Evolutionary conservation across 2,113 vertebrate genomes (phyloP), one percentile per base, ranked within the genome.

Genomic region (Symphodus melops): DNA sequence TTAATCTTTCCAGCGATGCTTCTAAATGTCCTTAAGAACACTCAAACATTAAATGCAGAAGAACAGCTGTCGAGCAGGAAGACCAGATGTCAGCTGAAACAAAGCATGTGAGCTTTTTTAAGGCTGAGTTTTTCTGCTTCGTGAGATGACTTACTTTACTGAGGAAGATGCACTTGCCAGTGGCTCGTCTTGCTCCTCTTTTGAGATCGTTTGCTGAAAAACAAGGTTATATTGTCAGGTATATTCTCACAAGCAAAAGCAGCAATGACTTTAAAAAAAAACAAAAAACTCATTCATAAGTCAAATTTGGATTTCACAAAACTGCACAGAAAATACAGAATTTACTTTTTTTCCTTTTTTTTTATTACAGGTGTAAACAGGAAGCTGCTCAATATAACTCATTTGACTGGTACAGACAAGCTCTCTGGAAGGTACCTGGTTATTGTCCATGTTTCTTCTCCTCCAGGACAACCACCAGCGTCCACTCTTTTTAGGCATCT

Each of bases 381-480:
- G 5, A 2, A 3, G 28, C 5, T 3, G 28, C 28, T 28, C 28
- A 28, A 3, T 5, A 28, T 3, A 14, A 44, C 11, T 16, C 14
- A 14, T 12, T 44, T 44, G 11, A 44, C 16, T 14, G 14, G 3
- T 0, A 44, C 28, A 23, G n/a, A 54, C 36, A 9, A 64, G n/a
- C 28, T 54, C 8, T 3, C 54, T 1, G 42, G 9, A 12, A 49
- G 20, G 23, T 86, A 95, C 94, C 91, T 90, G 89, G 66, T 77
- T 92, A n/a, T 41, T 84, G 0, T 90, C 79, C 66, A 95, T 89
- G 67, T 97, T 94, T 89, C 84, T 96, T 64, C 95, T 94, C 66
- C 95, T 89, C 96, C 97, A 97, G 59, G 96, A 97, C 74, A 98
- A 97, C 97, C 97, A 99, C 96, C 95, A 97, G 41, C 95, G 94